Evolutionary conservation across 1,140 invertebrate genomes (phyloP), one percentile per base, ranked within the genome.

Genomic region (Matsumurasca onukii): DNA sequence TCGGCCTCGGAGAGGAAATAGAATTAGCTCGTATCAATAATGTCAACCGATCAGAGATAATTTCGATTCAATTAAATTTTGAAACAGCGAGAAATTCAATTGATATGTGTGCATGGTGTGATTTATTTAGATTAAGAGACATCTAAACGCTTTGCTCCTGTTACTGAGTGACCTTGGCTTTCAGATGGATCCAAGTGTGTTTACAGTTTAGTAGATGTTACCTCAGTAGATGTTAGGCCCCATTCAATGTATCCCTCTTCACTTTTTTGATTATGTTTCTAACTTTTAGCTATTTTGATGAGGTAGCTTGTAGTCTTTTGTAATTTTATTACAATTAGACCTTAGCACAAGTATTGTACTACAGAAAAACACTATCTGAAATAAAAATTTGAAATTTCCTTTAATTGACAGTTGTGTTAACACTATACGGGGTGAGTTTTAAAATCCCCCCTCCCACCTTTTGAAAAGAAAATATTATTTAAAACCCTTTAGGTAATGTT

Each of bases 61-160:
- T 59, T 59, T 59, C 55, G 3, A 17, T 17, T 39, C 5, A 59
- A 59, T 27, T 13, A 5, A 22, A 59, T 24, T 59, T 52, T 29
- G 55, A 59, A 59, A 59, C 55, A 59, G 55, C 22, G 55, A 59
- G 55, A 59, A 59, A 24, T 27, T 27, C 3, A 9, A 39, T 39
- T 39, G 30, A 59, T 22, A 15, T 59, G 55, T 59, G 15, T 59
- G 55, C 55, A 59, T 59, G 55, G 55, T 59, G 55, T 59, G 55
- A 24, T 59, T 59, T 52, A 59, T 59, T 22, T 59, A 29, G 34
- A 9, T 2, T 27, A 29, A 59, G 55, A 27, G 55, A 59, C 5
- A 27, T 22, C 55, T 22, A 24, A 59, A 59, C 25, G 55, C 55
- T 59, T 59, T 27, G 55, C 25, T 59, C 13, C 24, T 24, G 24